A percentile compares a stretch with the other conserved stretches of the same genome.
Conservation (phyloP, 2,888 invertebrate species). For the Lasioglossum zephyrum region DNA sequence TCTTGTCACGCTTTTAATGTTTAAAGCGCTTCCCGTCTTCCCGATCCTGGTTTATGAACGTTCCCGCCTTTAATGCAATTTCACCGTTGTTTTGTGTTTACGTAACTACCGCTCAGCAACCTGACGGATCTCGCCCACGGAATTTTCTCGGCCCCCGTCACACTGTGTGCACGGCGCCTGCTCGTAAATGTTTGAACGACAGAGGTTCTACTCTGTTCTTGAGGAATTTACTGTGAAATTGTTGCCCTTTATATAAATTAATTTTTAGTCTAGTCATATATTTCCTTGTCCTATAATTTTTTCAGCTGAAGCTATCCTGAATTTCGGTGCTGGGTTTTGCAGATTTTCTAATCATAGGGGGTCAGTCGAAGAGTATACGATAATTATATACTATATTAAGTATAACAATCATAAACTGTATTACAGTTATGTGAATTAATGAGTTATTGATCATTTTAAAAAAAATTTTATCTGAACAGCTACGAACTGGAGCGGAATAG, state of each 20-base stretch:
- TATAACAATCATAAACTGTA: too few species aligned
- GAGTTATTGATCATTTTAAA: too few species aligned
- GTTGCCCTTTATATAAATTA: not conserved
- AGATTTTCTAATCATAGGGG: not conserved
- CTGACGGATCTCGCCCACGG: not conserved
- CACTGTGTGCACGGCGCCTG: not conserved
- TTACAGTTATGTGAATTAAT: too few species aligned
- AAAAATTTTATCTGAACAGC: too few species aligned
- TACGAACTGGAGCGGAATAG: too few species aligned
- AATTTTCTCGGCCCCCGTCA: not conserved
- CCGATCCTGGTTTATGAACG: not conserved
- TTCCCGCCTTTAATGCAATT: conserved; percentile 1
- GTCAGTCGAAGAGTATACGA: too few species aligned
- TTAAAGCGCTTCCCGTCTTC: not conserved
- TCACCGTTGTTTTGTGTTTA: not conserved
- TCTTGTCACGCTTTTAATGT: not conserved
- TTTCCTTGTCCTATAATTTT: not conserved
- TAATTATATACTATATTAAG: too few species aligned
- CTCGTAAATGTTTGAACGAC: not conserved
- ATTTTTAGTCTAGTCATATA: not conserved
- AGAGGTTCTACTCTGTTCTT: not conserved
- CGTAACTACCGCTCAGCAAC: not conserved
- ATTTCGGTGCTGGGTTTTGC: not conserved
- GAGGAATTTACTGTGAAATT: not conserved
- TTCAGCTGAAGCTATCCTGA: not conserved